Base-by-base conservation (phyloP, 2,888 invertebrate species). In the Ornithoptera priamus region DNA sequence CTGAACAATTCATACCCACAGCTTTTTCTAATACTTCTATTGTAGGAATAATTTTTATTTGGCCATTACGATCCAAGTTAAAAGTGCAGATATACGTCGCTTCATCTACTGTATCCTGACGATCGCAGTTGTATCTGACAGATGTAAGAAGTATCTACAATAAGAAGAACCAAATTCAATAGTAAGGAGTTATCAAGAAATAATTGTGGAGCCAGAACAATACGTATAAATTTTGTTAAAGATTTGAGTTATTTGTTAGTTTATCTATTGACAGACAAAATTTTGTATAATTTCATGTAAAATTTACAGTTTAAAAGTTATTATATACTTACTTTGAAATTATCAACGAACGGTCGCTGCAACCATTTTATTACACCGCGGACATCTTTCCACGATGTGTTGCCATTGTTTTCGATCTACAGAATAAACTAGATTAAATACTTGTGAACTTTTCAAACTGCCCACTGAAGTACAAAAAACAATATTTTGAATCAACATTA, bases 321-420 rank as follows among this genome's bases (percentile, higher is more conserved):
- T 5, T 30, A 30, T 30, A 18, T 64, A 42, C 80, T 78, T 72
- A 86, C 85, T 36, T 72, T 73, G 46, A 75, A 77, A 17, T 68
- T 65, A 36, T 74, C 22, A 3, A 83, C 78, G 64, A 76, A 83
- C 1, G 75, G 65, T 57, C 74, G 67, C 22, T 81, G 79, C 2
- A 74, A 63, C 39, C 83, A 72, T 0, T 65, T 71, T 18, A 87
- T 74, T 3, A 71, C 53, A 15, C 78, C 78, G 0, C 22, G 20
- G 1, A 85, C 59, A 30, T 79, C 72, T 53, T 76, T 75, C 88
- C 88, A 89, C 0, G 72, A 73, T 1, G 85, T 75, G 2, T 72
- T 72, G 0, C 84, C 84, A 0, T 77, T 76, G 69, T 88, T 87
- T 2, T 60, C 69, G 60, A 87, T 81, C 88, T 89, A 74, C 53